Percentiles rank a stretch among this genome's conserved stretches.
Conservation (phyloP, 2,797 vertebrate species). For the Megalops cyprinoides region DNA sequence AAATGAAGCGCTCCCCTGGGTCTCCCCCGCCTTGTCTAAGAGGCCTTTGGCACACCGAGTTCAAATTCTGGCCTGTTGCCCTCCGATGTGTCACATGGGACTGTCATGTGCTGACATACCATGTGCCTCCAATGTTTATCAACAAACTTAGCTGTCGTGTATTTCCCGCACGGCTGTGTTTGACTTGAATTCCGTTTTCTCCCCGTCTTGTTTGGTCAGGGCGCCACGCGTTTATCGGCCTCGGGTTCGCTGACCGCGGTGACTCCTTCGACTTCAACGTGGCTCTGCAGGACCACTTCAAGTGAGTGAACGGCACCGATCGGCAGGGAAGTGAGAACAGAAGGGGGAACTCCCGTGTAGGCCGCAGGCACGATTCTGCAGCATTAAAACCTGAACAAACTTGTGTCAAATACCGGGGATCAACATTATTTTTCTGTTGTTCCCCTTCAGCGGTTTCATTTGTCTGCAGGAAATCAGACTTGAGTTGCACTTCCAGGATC, state of each 20-base stretch:
- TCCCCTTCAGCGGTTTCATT: not conserved
- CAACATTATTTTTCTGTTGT: too few species aligned
- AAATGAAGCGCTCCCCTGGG: too few species aligned
- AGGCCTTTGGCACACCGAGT: too few species aligned
- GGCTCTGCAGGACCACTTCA: constrained; percentile 96
- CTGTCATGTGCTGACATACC: not conserved
- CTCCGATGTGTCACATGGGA: too few species aligned
- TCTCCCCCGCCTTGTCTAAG: too few species aligned
- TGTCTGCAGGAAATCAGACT: not conserved
- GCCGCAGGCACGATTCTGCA: not conserved
- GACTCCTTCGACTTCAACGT: constrained; percentile 99
- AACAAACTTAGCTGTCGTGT: not conserved
- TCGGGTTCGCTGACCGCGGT: constrained; percentile 92
- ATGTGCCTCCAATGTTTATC: not conserved
- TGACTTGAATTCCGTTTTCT: not conserved
- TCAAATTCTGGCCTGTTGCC: too few species aligned
- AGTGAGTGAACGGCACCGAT: constrained; percentile 75
- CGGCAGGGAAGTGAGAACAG: not conserved
- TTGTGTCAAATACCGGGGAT: not conserved
- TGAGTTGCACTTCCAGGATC: not conserved
- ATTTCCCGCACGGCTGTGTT: not conserved
- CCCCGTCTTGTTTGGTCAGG: constrained; percentile 58
- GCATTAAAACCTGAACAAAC: not conserved
- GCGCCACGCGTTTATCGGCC: constrained; percentile 91
- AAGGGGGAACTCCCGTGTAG: not conserved